phyloP scores from a whole-genome alignment of 1,140 invertebrate species.

The Drosophila orosa region DNA sequence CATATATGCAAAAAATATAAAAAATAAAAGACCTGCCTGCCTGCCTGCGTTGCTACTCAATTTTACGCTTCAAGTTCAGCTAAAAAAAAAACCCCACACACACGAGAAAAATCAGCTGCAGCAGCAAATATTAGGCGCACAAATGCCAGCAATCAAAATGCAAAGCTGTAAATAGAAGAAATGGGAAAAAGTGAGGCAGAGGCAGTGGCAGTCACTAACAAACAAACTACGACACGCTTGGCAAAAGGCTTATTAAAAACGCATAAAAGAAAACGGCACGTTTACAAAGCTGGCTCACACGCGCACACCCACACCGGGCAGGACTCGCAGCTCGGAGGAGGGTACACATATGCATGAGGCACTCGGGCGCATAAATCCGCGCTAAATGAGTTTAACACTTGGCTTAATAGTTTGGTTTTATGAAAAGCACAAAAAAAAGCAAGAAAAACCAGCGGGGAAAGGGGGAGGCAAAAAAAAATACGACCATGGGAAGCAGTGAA shows the following conservation, averaged over 20 bases:
- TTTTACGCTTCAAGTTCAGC: constrained; percentile 68
- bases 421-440: constrained; percentile 69
- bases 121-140: constrained; percentile 50
- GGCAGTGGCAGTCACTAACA: constrained; percentile 38
- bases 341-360: constrained; percentile 47
- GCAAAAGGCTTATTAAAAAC: constrained; percentile 82
- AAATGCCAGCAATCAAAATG: constrained; percentile 77
- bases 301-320: constrained; percentile 32
- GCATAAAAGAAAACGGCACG: constrained; percentile 81
- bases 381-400: constrained; percentile 83
- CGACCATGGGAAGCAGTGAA: constrained; percentile 54
- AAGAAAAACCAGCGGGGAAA: constrained; percentile 39
- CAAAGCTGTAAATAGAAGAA: constrained; percentile 66
- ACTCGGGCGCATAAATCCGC: constrained; percentile 82
- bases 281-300: constrained; percentile 72
- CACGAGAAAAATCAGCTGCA: constrained; percentile 32
- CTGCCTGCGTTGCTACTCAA: constrained; percentile 42
- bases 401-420: constrained; percentile 83
- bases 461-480: constrained; percentile 33
- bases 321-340: constrained; percentile 9
- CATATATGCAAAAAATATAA: constrained; percentile 31
- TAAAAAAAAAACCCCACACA: constrained; percentile 34
- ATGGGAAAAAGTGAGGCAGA: constrained; percentile 7
- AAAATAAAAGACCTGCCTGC: constrained; percentile 37
- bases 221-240: constrained; percentile 67